A percentile compares a stretch with the other conserved stretches of the same genome.
Evolutionary conservation across 2,888 invertebrate genomes (phyloP).

Genomic region (Drosophila conformis): DNA sequence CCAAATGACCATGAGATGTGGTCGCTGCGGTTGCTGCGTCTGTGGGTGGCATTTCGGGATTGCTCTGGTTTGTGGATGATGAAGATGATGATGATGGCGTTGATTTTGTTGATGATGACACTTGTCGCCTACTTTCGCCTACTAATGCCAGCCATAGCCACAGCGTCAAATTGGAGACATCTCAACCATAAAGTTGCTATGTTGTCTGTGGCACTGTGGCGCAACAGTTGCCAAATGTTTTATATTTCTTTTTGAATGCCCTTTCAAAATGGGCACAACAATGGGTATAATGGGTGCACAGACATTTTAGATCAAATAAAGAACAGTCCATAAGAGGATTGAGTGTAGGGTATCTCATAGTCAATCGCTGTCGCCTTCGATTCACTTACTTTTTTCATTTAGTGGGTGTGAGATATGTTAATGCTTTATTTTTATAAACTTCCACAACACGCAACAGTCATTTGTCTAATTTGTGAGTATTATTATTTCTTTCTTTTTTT

Average conservation of each 20-base stretch:
- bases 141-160: constrained; percentile 47
- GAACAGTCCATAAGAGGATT: background rate
- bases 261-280: background rate
- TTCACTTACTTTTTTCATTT: constrained; percentile 36
- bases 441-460: constrained; percentile 65
- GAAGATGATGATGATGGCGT: background rate
- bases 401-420: constrained; percentile 71
- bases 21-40: constrained; percentile 4
- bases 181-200: constrained; percentile 37
- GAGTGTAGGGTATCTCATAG: constrained; percentile 11
- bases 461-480: constrained; percentile 73
- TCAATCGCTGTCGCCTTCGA: background rate
- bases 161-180: constrained; percentile 66
- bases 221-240: constrained; percentile 57
- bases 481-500: constrained; percentile 17
- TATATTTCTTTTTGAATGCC: constrained; percentile 12
- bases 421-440: constrained; percentile 78
- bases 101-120: constrained; percentile 49
- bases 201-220: constrained; percentile 28
- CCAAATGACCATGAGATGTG: constrained; percentile 26
- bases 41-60: constrained; percentile 69
- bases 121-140: constrained; percentile 56
- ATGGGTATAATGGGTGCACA: background rate
- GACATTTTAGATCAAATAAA: background rate
- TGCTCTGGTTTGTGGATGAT: constrained; percentile 20